Base-by-base conservation (phyloP, 2,888 invertebrate genomes). In the Drosophila gaucha region DNA sequence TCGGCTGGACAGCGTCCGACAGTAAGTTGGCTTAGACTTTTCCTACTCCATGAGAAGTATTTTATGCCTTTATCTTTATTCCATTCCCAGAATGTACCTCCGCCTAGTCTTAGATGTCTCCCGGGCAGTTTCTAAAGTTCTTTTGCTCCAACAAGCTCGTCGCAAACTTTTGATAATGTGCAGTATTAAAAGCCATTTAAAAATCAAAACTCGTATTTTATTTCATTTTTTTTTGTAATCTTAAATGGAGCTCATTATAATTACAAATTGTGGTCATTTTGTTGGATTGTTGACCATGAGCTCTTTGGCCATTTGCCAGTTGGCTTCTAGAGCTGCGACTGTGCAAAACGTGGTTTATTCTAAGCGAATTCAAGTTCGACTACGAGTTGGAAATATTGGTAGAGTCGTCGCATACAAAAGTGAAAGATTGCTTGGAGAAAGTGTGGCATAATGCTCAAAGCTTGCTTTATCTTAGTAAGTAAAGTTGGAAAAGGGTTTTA, bases 1-100 rank as follows among this genome's bases (percentile, higher is more conserved):
- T 95, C 63, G 95, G 95, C 51, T 95, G 95, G 95, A 93, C 93
- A 2, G 58, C 80, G 33, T 91, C 91, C 2, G 78, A 89, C 18
- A 92, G 91, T 91, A 79, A 89, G 90, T 78, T 2, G 14, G 2
- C 2, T 3, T 2, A 20, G 36, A 0, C 3, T 10, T 2, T n/a
- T n/a, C n/a, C n/a, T n/a, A 5, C 26, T 3, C 31, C 18, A 0
- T 20, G 10, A 0, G 1, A 0, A 6, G 1, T 36, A 8, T 12
- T 35, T 12, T n/a, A 36, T n/a, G n/a, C 9, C 4, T 9, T 9
- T 31, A 20, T 30, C 44, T 30, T 30, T 10, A 0, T 44, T 20
- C 6, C 8, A 2, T 57, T 68, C 67, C 20, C 71, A 86, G 86
- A 86, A 69, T 86, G 86, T 38, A 69, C 69, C 9, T 56, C 84